A percentile compares a stretch with the other conserved stretches of the same genome.
phyloP scores from a whole-genome alignment of 1,140 invertebrate genomes.

The Leptopilina clavipes region DNA sequence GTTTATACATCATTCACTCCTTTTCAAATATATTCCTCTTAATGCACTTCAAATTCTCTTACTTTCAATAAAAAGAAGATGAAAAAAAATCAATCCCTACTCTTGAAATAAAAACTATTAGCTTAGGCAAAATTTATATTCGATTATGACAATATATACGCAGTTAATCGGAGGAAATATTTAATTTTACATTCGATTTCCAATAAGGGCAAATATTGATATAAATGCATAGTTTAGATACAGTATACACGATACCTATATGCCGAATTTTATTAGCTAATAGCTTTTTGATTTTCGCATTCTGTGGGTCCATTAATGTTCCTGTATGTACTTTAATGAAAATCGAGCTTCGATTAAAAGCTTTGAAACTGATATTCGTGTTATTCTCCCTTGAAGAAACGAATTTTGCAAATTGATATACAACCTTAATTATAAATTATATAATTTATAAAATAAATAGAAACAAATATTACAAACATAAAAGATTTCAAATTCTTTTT shows the following conservation, averaged over 20 bases:
- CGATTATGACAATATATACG: too few species aligned
- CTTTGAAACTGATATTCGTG: neutral
- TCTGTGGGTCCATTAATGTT: slow-evolving; percentile 21
- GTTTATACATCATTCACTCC: too few species aligned
- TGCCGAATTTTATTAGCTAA: slow-evolving; percentile 23
- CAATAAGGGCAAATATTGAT: slow-evolving; percentile 19
- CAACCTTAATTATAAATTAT: neutral
- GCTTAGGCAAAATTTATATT: too few species aligned
- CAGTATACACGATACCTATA: neutral
- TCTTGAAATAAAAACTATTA: too few species aligned
- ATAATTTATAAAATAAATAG: too few species aligned
- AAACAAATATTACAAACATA: too few species aligned
- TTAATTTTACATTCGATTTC: slow-evolving; percentile 13
- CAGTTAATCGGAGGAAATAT: slow-evolving; percentile 3
- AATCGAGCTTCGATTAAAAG: slow-evolving; percentile 16
- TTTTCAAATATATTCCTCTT: too few species aligned
- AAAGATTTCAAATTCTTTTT: too few species aligned
- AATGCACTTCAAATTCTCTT: neutral
- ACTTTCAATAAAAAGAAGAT: too few species aligned
- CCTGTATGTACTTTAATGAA: neutral
- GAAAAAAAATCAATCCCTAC: too few species aligned
- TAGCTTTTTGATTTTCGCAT: slow-evolving; percentile 14
- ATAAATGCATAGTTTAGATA: slow-evolving; percentile 20
- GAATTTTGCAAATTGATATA: neutral
- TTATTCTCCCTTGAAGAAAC: neutral